Evolutionary conservation across 2,888 invertebrate genomes (phyloP).

Genomic region (Phengaris arion): DNA sequence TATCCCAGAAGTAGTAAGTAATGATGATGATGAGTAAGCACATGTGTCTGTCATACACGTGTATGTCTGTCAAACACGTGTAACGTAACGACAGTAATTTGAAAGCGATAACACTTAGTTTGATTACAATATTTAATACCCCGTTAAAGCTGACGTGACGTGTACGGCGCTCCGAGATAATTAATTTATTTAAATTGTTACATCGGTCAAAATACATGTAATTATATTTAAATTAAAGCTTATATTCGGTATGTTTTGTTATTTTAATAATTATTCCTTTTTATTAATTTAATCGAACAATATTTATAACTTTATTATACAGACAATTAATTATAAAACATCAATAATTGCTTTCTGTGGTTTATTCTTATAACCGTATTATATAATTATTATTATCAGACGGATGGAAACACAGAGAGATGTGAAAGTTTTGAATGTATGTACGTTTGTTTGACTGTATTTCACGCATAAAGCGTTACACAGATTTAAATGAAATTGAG

Average conservation of each 20-base stretch:
- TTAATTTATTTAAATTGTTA: conserved; percentile 6
- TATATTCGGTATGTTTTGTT: background rate
- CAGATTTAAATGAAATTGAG: no score
- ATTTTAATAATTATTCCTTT: background rate
- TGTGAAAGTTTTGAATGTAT: no score
- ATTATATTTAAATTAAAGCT: background rate
- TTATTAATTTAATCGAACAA: background rate
- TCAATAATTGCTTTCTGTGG: background rate
- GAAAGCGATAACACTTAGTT: conserved; percentile 19
- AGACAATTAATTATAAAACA: background rate
- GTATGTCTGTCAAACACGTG: background rate
- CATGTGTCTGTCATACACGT: background rate
- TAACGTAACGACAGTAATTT: background rate
- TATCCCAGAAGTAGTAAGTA: background rate
- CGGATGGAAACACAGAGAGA: no score
- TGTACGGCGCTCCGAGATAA: background rate
- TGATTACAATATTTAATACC: conserved; percentile 10
- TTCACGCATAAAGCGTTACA: no score
- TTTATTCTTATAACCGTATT: no score
- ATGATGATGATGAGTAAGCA: background rate
- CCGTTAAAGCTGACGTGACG: background rate
- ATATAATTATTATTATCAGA: no score
- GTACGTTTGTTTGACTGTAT: no score
- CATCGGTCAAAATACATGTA: background rate
- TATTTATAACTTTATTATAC: background rate